Evolutionary conservation across 2,113 vertebrate genomes (phyloP).

Genomic region (Verasper variegatus): DNA sequence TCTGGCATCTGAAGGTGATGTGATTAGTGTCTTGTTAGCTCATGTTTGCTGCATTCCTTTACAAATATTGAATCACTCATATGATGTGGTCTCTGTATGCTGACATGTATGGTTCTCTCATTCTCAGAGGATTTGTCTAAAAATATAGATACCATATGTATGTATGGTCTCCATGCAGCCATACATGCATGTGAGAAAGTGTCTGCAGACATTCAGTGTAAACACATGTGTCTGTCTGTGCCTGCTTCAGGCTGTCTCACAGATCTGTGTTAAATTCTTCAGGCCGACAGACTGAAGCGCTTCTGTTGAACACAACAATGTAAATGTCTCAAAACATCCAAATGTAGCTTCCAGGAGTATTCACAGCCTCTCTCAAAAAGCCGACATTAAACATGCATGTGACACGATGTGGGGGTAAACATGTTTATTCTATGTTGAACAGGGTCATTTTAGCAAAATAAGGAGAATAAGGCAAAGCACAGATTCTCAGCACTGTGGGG

Average conservation of each 20-base stretch:
- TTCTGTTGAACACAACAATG: neutral
- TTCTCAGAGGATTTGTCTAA: neutral
- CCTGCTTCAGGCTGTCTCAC: constrained; percentile 42
- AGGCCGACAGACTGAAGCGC: constrained; percentile 15
- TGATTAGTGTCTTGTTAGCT: no score
- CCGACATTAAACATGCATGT: neutral
- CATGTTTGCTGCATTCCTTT: no score
- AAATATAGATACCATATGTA: neutral
- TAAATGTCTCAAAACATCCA: neutral
- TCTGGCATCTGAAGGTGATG: no score
- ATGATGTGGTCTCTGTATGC: no score
- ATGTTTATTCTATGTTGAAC: constrained; percentile 22
- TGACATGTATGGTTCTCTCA: neutral
- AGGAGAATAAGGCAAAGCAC: neutral
- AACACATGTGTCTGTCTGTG: constrained; percentile 13
- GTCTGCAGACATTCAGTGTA: constrained; percentile 10
- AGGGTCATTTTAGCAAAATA: neutral
- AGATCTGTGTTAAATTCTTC: constrained; percentile 59
- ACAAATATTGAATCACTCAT: no score
- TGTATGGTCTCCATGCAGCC: neutral
- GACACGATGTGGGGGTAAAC: neutral
- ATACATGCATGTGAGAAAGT: constrained; percentile 3
- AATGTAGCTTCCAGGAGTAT: neutral
- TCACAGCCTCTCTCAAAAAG: neutral
- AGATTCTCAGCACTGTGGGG: neutral